These are phyloP conservation scores for Hyperoplus immaculatus DNA, from an alignment of 2,797 vertebrate genomes.

Conservation along the genomic window DNA sequence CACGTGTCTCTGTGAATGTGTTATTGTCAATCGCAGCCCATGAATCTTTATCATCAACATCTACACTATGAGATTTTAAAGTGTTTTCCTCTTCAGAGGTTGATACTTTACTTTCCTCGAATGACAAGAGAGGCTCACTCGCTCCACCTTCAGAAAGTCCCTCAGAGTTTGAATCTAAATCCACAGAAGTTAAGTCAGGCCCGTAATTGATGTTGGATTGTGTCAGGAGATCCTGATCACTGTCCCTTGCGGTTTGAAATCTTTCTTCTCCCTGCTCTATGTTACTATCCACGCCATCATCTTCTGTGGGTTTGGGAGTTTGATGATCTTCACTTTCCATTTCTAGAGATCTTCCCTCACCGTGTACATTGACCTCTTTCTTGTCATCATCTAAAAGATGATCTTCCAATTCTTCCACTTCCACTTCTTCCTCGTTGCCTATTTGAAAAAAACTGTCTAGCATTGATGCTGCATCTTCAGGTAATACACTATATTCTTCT, in stretches of 20 bases:
- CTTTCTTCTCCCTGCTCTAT: constrained; percentile 16
- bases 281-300: constrained; percentile 11
- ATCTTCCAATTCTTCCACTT: neutral
- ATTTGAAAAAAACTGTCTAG: constrained; percentile 50
- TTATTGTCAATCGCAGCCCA: neutral
- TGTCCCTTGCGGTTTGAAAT: neutral
- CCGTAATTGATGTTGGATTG: neutral
- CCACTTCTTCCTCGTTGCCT: constrained; percentile 12
- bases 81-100: neutral
- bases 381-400: constrained; percentile 27
- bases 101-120: neutral
- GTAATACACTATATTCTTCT: constrained; percentile 12
- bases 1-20: constrained; percentile 8
- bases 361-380: neutral
- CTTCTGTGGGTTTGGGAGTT: constrained; percentile 5
- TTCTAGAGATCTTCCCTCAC: constrained; percentile 22
- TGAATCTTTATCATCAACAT: neutral
- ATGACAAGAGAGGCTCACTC: no score
- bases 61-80: constrained; percentile 1
- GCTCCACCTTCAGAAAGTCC: neutral
- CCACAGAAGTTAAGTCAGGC: neutral
- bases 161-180: constrained; percentile 2
- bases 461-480: constrained; percentile 23
- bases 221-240: neutral
- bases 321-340: neutral